Percentiles rank a stretch among this genome's conserved stretches.
These are phyloP conservation scores for Mus spicilegus DNA, from an alignment of 2,113 vertebrate species.

Conservation along the genomic window DNA sequence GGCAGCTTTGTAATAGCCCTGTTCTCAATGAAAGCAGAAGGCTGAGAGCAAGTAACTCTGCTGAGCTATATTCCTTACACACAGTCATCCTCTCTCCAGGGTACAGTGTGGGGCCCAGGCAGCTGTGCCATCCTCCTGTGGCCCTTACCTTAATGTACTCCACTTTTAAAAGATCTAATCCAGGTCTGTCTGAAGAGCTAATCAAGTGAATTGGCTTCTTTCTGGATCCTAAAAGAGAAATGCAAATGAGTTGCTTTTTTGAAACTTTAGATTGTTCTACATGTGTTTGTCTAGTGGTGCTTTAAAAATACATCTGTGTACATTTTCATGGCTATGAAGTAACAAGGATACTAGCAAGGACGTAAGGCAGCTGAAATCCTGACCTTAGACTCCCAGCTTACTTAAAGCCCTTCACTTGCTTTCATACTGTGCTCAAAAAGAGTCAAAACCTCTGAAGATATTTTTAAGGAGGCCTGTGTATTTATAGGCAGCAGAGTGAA, in stretches of 20 bases:
- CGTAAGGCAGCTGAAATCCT: not conserved
- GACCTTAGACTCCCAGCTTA: not conserved
- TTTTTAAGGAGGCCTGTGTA: not conserved
- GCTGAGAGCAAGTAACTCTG: not conserved
- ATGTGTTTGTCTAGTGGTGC: not conserved
- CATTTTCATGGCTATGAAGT: conserved; percentile 9
- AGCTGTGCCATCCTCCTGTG: not conserved
- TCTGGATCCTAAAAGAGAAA: conserved; percentile 84
- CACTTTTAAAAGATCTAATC: conserved; percentile 94
- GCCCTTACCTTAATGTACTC: conserved; percentile 93
- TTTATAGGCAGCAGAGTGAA: not conserved
- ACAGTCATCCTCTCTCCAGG: not conserved
- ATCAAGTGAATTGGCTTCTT: conserved; percentile 92
- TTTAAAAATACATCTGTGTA: not conserved
- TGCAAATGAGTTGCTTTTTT: not conserved
- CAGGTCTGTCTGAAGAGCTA: conserved; percentile 92
- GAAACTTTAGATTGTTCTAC: not conserved
- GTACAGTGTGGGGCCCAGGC: not conserved
- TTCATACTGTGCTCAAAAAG: conserved; percentile 27
- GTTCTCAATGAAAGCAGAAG: not conserved
- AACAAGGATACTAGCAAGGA: not conserved
- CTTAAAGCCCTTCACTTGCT: conserved; percentile 16
- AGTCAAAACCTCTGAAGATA: not conserved
- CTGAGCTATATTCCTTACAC: not conserved
- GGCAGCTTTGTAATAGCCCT: not conserved